Conservation (phyloP, 2,113 vertebrate species). For the Pelmatolapia mariae region DNA sequence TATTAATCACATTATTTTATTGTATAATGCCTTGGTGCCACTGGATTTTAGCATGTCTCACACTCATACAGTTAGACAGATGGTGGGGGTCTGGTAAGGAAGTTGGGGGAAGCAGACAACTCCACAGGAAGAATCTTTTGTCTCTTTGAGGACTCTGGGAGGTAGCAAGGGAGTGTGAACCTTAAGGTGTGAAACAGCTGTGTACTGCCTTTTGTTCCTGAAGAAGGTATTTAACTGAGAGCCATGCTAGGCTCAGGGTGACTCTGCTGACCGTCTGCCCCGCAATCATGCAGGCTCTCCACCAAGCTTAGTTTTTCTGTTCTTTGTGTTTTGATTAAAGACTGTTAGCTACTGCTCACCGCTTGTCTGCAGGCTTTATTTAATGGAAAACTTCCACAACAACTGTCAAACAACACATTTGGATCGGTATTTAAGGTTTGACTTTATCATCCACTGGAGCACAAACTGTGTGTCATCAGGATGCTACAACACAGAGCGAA, state of each 20-base stretch:
- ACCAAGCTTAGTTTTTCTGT: background rate
- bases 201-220: background rate
- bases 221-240: background rate
- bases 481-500: background rate
- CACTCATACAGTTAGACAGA: background rate
- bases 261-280: background rate
- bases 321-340: background rate
- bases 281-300: background rate
- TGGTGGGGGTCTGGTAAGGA: background rate
- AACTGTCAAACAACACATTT: background rate
- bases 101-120: background rate
- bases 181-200: background rate
- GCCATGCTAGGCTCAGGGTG: background rate
- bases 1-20: background rate
- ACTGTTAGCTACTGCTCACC: background rate
- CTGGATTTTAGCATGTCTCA: background rate
- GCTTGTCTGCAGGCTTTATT: background rate
- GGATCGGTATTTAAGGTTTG: background rate
- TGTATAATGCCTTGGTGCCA: background rate
- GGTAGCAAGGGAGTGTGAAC: background rate
- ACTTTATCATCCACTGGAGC: background rate
- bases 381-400: background rate
- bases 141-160: background rate
- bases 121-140: background rate
- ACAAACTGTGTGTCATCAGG: background rate